These are phyloP conservation scores for Drosophila oshimai DNA, from an alignment of 1,140 invertebrate genomes.

Conservation along the genomic window DNA sequence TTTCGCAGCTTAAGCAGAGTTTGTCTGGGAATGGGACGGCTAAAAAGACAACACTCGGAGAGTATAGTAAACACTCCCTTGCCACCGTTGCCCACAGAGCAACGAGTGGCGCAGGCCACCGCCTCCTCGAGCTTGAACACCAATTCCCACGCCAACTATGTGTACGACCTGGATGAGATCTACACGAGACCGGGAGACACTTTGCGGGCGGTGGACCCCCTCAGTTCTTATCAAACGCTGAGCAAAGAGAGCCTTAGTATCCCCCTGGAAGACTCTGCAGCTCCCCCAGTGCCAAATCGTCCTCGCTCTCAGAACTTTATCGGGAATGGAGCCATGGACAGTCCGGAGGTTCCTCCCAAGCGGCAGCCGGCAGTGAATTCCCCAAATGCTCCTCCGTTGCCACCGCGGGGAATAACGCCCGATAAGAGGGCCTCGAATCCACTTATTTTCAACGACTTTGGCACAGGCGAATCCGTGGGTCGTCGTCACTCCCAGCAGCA, in stretches of 20 bases:
- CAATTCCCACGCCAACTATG: conserved; percentile 64
- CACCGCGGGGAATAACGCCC: conserved; percentile 83
- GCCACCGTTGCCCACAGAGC: conserved; percentile 87
- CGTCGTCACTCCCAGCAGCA: conserved; percentile 62
- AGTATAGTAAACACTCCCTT: conserved; percentile 91
- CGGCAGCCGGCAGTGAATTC: conserved; percentile 39
- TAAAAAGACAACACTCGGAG: conserved; percentile 87
- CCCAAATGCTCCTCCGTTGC: conserved; percentile 83
- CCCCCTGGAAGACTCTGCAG: conserved; percentile 32
- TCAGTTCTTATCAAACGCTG: conserved; percentile 73
- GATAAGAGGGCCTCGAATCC: conserved; percentile 80
- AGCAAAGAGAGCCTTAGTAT: conserved; percentile 75
- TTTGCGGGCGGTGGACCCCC: conserved; percentile 60
- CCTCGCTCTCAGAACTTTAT: conserved; percentile 76
- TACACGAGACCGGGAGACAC: conserved; percentile 86
- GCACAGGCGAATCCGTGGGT: conserved; percentile 35
- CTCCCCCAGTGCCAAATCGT: conserved; percentile 74
- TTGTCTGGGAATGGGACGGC: conserved; percentile 85
- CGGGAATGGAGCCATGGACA: conserved; percentile 56
- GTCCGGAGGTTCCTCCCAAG: conserved; percentile 80
- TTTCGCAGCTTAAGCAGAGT: conserved; percentile 90
- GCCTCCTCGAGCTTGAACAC: conserved; percentile 78
- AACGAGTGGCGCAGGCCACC: conserved; percentile 68
- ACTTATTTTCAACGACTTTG: conserved; percentile 73
- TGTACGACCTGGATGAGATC: conserved; percentile 86